phyloP scores from a whole-genome alignment of 2,797 vertebrate genomes.

The Sebastes elongatus region DNA sequence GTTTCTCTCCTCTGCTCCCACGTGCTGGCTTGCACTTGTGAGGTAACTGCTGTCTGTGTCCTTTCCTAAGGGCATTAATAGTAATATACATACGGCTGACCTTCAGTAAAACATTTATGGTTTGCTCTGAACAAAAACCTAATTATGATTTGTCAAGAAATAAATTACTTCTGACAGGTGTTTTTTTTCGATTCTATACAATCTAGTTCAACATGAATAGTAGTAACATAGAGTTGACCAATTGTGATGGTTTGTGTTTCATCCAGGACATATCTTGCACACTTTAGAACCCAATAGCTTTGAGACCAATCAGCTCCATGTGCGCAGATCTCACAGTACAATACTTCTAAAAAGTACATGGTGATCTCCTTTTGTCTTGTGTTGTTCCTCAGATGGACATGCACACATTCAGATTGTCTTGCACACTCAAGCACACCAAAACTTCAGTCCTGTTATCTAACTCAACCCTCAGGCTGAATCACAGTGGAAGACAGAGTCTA shows the following conservation, averaged over 20 bases:
- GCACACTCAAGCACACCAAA: slow-evolving; percentile 41
- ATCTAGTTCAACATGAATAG: neutral
- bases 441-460: slow-evolving; percentile 67
- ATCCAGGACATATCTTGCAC: neutral
- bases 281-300: neutral
- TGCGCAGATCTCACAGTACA: slow-evolving; percentile 16
- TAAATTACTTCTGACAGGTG: neutral
- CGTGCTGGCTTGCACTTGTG: slow-evolving; percentile 22
- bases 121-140: neutral
- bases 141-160: neutral
- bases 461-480: slow-evolving; percentile 47
- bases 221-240: neutral
- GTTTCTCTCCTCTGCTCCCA: slow-evolving; percentile 46
- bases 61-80: slow-evolving; percentile 36
- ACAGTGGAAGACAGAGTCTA: slow-evolving; percentile 29
- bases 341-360: slow-evolving; percentile 8
- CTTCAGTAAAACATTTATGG: slow-evolving; percentile 2
- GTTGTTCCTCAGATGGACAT: slow-evolving; percentile 21
- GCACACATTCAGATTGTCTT: slow-evolving; percentile 30
- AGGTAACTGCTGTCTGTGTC: slow-evolving; percentile 45
- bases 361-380: slow-evolving; percentile 28
- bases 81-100: slow-evolving; percentile 23
- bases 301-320: slow-evolving; percentile 22
- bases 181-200: neutral
- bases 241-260: neutral